These are phyloP conservation scores for Eudyptes chrysolophus DNA, from an alignment of 2,113 vertebrate genomes.

Conservation along the genomic window DNA sequence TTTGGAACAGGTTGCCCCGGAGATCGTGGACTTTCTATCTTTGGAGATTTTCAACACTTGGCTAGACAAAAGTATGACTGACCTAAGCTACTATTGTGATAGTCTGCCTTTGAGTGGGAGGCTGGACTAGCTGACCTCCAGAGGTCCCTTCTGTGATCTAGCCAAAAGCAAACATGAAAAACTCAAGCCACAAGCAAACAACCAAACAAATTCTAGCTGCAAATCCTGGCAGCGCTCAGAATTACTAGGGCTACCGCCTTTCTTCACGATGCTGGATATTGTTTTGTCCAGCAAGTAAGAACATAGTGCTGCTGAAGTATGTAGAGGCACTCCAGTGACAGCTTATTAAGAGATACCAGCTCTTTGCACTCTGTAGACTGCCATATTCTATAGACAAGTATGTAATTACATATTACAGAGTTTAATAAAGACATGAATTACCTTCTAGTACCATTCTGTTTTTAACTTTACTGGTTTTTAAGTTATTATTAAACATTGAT, in stretches of 20 bases:
- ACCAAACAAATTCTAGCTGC: background rate
- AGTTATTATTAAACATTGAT: background rate
- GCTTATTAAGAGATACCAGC: background rate
- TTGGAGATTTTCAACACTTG: background rate
- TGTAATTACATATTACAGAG: background rate
- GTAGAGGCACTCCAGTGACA: background rate
- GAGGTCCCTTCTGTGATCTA: background rate
- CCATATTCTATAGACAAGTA: background rate
- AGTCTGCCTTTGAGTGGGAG: background rate
- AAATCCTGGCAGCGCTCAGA: background rate
- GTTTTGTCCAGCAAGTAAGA: background rate
- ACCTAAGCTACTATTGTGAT: background rate
- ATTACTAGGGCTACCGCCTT: background rate
- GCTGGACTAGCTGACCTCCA: background rate
- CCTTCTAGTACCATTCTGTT: background rate
- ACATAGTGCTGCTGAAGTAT: background rate
- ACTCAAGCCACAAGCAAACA: background rate
- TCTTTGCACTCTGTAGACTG: background rate
- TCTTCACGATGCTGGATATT: background rate
- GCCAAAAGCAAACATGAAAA: background rate
- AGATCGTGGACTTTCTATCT: background rate
- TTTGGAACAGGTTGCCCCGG: background rate
- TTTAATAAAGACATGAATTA: conserved; percentile 10
- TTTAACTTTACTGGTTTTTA: background rate
- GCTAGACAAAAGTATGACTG: background rate